A percentile compares a stretch with the other conserved stretches of the same genome.
Conservation (phyloP, 64 coral and sea anemone genomes). For the Montipora cactus region DNA sequence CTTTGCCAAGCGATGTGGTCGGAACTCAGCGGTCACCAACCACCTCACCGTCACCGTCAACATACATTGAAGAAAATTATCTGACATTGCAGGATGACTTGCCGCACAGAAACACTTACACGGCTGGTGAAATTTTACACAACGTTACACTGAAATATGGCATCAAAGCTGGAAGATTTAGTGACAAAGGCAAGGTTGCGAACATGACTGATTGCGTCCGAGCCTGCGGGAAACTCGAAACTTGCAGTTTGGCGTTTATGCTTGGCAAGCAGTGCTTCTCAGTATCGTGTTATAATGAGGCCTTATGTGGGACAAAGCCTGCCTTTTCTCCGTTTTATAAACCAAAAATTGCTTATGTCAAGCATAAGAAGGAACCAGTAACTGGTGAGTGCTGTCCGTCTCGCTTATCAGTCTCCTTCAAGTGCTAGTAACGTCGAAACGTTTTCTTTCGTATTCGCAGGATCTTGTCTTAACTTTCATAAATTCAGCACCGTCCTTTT, state of each 20-base stretch:
- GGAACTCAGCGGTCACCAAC: not conserved
- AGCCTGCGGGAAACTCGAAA: constrained; percentile 66
- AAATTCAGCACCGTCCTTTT: too few relatives aligned
- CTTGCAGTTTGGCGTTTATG: constrained; percentile 92
- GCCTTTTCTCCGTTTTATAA: constrained; percentile 88
- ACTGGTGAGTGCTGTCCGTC: constrained; percentile 23
- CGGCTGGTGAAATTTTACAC: constrained; percentile 56
- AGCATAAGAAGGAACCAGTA: constrained; percentile 50
- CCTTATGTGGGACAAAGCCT: constrained; percentile 79
- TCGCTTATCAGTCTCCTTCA: too few relatives aligned
- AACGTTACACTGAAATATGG: constrained; percentile 89
- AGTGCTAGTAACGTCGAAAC: too few relatives aligned
- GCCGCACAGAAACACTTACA: constrained; percentile 72
- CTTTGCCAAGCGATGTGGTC: not conserved
- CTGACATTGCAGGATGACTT: constrained; percentile 74
- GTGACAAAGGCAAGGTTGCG: constrained; percentile 63
- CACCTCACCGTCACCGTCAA: constrained; percentile 4
- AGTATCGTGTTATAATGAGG: constrained; percentile 75
- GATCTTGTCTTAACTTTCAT: too few relatives aligned
- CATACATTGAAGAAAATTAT: constrained; percentile 76
- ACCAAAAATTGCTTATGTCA: constrained; percentile 84
- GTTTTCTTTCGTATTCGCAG: not conserved
- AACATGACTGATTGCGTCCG: constrained; percentile 75
- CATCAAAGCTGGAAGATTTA: constrained; percentile 83
- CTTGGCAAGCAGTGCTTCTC: constrained; percentile 89